Evolutionary conservation across 2,797 vertebrate genomes (phyloP).

Genomic region (Premnoplex brunnescens): DNA sequence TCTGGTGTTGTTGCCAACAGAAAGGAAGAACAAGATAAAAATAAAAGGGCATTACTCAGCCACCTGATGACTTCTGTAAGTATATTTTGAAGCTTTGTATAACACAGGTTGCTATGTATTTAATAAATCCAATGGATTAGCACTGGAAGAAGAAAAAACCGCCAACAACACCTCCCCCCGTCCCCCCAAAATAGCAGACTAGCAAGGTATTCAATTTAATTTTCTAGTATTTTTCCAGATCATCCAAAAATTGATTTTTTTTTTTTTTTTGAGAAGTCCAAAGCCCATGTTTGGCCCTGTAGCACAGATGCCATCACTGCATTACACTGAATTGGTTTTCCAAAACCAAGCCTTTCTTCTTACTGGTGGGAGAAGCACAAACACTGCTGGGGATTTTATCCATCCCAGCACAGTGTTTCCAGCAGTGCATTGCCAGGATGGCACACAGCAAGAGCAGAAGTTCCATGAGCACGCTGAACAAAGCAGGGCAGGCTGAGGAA

Average conservation of each 20-base stretch:
- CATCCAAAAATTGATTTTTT: not conserved
- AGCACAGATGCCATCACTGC: not conserved
- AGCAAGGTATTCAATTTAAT: not conserved
- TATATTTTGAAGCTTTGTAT: conserved; percentile 33
- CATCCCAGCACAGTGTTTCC: not conserved
- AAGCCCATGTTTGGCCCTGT: not conserved
- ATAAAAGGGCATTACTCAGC: not conserved
- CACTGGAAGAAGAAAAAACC: not conserved
- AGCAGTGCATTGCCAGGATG: not conserved
- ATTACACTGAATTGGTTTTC: not conserved
- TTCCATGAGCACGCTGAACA: not conserved
- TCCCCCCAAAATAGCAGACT: not conserved
- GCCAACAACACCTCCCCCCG: fast-evolving
- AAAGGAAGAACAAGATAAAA: conserved; percentile 34
- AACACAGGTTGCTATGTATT: conserved; percentile 30
- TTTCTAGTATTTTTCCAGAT: conserved; percentile 22
- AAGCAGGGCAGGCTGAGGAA: not conserved
- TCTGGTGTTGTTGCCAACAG: not conserved
- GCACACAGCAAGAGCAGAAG: not conserved
- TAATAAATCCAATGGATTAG: conserved; percentile 48
- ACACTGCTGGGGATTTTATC: not conserved
- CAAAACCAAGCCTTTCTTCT: not conserved
- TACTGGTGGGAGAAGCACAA: not conserved
- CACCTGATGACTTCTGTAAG: conserved; percentile 41
- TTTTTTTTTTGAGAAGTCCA: not conserved